Base-by-base conservation (phyloP, 2,888 invertebrate species). In the Drosophila dives region DNA sequence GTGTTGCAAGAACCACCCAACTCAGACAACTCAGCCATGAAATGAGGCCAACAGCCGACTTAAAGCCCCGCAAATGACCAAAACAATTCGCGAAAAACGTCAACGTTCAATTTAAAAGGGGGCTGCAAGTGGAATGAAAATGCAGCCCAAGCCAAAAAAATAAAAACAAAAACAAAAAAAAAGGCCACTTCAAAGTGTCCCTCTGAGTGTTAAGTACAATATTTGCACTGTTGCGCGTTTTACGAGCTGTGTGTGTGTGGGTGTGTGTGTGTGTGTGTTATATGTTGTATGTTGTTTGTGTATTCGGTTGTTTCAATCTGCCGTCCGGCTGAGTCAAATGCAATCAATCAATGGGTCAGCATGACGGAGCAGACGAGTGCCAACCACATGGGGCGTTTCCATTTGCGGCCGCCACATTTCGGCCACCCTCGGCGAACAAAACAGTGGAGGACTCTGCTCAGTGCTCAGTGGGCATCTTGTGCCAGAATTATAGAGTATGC, bases 351-450 rank as follows among this genome's bases (percentile, higher is more conserved):
- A 86, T 86, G 90, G 85, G 85, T 89, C 87, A 87, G 72, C 76
- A 78, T 80, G 82, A 78, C 77, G 78, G 66, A 74, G 63, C 70
- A 29, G 26, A 55, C 23, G 53, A 70, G 78, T 76, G 77, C 65
- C 90, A 87, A 77, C 90, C 91, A 85, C 90, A 87, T 89, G 83
- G 89, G 89, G 89, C 86, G 91, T 86, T 86, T 84, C 85, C 87
- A 89, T 87, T 90, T 84, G 83, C 75, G 76, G 74, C 75, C 68
- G 76, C 79, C 88, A 80, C 78, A 83, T 74, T 85, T 60, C 75
- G 86, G 73, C 89, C 91, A 86, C 89, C 90, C 90, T 82, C 78
- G 75, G 86, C 33, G 36, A 55, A 38, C 36, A 29, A 36, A 29
- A n/a, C 63, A 71, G 45, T 36, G 42, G 32, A 56, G 51, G 2